Evolutionary conservation across 2,888 invertebrate genomes (phyloP), one percentile per base, ranked within the genome.

Genomic region (Cerceris rybyensis): DNA sequence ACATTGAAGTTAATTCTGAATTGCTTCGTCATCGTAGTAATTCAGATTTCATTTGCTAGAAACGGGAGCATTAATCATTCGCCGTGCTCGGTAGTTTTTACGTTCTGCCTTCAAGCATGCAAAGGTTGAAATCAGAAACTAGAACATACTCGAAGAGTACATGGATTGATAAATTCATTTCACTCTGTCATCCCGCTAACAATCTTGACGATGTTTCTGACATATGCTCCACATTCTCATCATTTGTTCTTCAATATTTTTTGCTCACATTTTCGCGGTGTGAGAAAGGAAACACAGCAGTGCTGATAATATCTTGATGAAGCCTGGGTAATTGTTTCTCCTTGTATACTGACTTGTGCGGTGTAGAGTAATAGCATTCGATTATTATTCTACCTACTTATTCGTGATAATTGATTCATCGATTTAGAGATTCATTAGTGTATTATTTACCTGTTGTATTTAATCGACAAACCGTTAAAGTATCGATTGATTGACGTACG

Each of bases 41-140:
- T 59, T 74, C 64, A 54, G 46, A 74, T 75, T 72, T 60, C 66
- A 71, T 75, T 65, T 59, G 59, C 54, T 41, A 14, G 17, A 60
- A n/a, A 46, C 46, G 58, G 16, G 64, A 46, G 71, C 74, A 72
- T 72, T 72, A 60, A 75, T 75, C 72, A 65, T 72, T 41, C 65
- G 11, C 8, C 2, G 28, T n/a, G 72, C 54, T 68, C 16, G 69
- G n/a, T 54, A 42, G 60, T 60, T 67, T 67, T 55, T 42, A 39
- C 54, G 43, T 6, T 9, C 16, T 14, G 14, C 7, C 41, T 50
- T 52, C 52, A 11, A 42, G 49, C 28, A 39, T 46, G 17, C n/a
- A 17, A 11, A 39, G 50, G 58, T 67, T 14, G n/a, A 58, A 58
- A 60, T 43, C 57, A 28, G 39, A 49, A 17, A 6, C 46, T 8